Evolutionary conservation across 2,113 vertebrate species (phyloP).

Genomic region (Cavia porcellus): DNA sequence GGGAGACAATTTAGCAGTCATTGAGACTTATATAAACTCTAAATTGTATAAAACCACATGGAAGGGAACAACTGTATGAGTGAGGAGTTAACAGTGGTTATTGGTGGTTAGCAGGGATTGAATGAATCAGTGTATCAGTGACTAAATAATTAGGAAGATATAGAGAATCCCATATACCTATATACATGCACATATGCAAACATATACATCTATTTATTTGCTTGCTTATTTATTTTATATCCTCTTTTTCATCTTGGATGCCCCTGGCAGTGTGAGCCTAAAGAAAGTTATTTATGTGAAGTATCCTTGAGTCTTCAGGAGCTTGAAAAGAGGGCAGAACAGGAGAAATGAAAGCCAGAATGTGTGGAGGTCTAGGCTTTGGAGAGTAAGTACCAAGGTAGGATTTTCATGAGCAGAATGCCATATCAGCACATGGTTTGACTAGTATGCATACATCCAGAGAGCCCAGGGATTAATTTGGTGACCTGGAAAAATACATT

Average conservation of each 20-base stretch:
- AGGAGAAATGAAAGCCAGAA: too few species aligned
- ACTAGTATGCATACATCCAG: background rate
- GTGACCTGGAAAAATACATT: background rate
- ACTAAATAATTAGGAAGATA: background rate
- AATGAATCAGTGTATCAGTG: background rate
- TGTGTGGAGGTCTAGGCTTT: background rate
- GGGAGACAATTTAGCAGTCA: background rate
- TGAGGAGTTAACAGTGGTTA: background rate
- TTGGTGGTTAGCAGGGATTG: background rate
- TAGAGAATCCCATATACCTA: background rate
- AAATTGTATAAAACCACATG: background rate
- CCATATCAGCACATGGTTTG: background rate
- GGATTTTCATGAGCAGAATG: background rate
- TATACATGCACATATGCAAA: background rate
- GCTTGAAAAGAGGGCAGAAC: background rate
- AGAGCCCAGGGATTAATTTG: background rate
- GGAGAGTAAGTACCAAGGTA: too few species aligned
- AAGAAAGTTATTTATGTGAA: background rate
- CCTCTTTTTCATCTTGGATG: slow-evolving; percentile 1
- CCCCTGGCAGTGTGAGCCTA: background rate
- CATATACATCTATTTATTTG: background rate
- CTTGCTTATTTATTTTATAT: background rate
- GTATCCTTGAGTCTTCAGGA: rapidly evolving
- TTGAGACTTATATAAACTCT: slow-evolving; percentile 40
- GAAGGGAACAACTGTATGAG: background rate